phyloP scores from a whole-genome alignment of 2,797 vertebrate genomes.

The Pangasius macronema region DNA sequence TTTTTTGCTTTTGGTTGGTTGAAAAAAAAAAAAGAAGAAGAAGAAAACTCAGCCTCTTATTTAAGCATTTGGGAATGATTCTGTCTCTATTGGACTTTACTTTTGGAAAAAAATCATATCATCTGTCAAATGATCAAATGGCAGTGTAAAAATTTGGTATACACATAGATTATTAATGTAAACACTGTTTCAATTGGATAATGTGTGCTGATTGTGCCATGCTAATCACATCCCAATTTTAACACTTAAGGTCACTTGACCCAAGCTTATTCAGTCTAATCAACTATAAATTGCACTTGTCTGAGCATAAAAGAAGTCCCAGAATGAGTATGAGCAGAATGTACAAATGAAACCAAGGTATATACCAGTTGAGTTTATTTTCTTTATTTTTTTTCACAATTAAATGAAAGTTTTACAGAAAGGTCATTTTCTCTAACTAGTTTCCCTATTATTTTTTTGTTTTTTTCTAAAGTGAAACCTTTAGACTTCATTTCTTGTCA shows the following conservation, averaged over 20 bases:
- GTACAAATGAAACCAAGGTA: background rate
- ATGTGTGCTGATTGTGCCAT: background rate
- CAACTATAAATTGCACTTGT: background rate
- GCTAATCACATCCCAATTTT: background rate
- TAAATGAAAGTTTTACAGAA: background rate
- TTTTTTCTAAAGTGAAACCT: constrained; percentile 39
- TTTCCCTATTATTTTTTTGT: background rate
- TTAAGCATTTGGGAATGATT: background rate
- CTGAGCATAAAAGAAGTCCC: background rate
- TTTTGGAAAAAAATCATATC: background rate
- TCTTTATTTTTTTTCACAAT: background rate
- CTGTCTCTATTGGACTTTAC: background rate
- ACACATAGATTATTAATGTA: background rate
- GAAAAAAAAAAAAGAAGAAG: no score
- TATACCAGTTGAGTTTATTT: background rate
- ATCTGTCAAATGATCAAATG: background rate
- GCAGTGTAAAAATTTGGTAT: background rate
- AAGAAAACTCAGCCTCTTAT: background rate
- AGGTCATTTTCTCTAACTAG: background rate
- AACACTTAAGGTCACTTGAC: background rate
- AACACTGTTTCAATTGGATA: background rate
- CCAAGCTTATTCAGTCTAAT: background rate
- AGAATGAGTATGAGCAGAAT: background rate
- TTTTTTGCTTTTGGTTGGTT: background rate
- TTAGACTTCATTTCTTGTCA: constrained; percentile 28